Percentiles rank a stretch among this genome's conserved stretches.
Conservation (phyloP, 2,113 vertebrate genomes). For the Oryzias celebensis region DNA sequence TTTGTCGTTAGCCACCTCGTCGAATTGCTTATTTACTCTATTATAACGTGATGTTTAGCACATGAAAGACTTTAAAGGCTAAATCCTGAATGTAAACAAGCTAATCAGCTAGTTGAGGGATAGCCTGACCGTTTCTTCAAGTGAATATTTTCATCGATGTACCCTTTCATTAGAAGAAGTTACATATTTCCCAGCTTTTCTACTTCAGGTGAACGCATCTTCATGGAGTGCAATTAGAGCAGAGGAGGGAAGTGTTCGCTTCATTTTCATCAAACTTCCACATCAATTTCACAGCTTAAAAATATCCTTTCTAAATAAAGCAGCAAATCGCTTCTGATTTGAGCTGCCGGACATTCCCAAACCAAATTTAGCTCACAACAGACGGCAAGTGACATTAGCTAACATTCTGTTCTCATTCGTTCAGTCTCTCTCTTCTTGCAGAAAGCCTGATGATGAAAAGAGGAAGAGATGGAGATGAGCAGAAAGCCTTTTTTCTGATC, state of each 20-base stretch:
- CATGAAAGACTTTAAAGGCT: constrained; percentile 19
- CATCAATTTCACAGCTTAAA: constrained; percentile 31
- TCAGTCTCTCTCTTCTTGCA: constrained; percentile 13
- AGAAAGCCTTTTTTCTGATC: constrained; percentile 27
- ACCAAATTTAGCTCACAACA: constrained; percentile 24
- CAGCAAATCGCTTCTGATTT: constrained; percentile 36
- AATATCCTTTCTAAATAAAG: constrained; percentile 49
- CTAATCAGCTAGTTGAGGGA: constrained; percentile 46
- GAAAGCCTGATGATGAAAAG: constrained; percentile 45
- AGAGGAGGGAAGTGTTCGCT: constrained; percentile 11
- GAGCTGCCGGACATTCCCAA: constrained; percentile 26
- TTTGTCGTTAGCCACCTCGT: neutral
- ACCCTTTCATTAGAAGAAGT: neutral
- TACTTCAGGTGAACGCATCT: too few relatives aligned
- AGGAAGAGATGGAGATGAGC: constrained; percentile 40
- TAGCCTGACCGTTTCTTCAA: neutral
- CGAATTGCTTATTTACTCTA: neutral
- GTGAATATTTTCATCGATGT: neutral
- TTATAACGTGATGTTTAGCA: constrained; percentile 1
- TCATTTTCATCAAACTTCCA: constrained; percentile 27
- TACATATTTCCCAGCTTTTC: neutral
- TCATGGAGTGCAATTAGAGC: constrained; percentile 1
- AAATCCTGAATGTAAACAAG: constrained; percentile 21
- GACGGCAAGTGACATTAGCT: constrained; percentile 4
- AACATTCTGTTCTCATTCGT: constrained; percentile 11